These are phyloP conservation scores for Percina caprodes DNA, from an alignment of 2,113 vertebrate species.

Conservation along the genomic window DNA sequence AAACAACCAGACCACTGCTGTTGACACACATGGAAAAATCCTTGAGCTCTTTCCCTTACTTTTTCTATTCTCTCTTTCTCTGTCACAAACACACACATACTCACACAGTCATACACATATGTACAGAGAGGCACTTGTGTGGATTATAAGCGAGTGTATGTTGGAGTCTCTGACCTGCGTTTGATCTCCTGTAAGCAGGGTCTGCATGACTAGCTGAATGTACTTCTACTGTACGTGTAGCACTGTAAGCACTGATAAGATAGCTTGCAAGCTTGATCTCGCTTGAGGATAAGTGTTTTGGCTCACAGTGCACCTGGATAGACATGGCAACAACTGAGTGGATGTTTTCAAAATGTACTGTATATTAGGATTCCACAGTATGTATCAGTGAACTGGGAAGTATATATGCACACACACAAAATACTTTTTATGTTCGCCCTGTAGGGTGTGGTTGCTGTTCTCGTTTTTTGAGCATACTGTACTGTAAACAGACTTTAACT, in stretches of 20 bases:
- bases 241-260: constrained; percentile 79
- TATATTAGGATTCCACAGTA: constrained; percentile 41
- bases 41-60: constrained; percentile 13
- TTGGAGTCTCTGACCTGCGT: constrained; percentile 70
- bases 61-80: constrained; percentile 27
- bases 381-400: constrained; percentile 61
- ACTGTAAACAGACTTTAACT: background rate
- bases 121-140: constrained; percentile 52
- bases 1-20: constrained; percentile 72
- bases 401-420: constrained; percentile 37
- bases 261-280: constrained; percentile 77
- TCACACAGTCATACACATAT: constrained; percentile 14
- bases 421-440: constrained; percentile 11
- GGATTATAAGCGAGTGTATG: constrained; percentile 74
- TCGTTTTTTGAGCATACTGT: background rate
- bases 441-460: background rate
- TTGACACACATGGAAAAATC: constrained; percentile 41
- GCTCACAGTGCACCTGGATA: constrained; percentile 69
- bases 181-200: constrained; percentile 72
- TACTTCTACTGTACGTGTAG: constrained; percentile 69
- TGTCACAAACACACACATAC: constrained; percentile 39
- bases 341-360: constrained; percentile 62
- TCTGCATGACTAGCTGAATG: constrained; percentile 74
- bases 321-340: constrained; percentile 71
- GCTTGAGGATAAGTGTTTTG: constrained; percentile 77